A percentile compares a stretch with the other conserved stretches of the same genome.
Conservation (phyloP, 1,140 invertebrate genomes). For the Eumeta japonica region DNA sequence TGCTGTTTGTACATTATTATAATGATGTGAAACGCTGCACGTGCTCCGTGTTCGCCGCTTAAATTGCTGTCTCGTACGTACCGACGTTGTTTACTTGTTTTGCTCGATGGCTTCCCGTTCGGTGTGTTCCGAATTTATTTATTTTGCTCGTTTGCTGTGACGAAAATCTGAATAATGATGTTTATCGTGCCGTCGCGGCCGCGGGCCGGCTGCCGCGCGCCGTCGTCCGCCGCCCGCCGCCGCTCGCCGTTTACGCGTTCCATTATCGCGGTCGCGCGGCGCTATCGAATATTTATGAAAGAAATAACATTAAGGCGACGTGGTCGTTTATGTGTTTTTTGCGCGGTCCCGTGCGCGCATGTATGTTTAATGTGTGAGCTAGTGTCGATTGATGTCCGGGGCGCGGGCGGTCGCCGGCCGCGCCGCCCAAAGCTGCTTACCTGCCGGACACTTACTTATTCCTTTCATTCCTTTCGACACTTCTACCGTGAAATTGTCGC, state of each 20-base stretch:
- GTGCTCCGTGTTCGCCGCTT: constrained; percentile 5
- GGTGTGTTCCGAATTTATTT: background rate
- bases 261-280: constrained; percentile 22
- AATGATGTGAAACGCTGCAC: constrained; percentile 16
- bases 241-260: constrained; percentile 41
- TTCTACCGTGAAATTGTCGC: constrained; percentile 32
- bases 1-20: constrained; percentile 14
- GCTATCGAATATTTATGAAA: constrained; percentile 44
- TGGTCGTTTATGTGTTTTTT: constrained; percentile 20
- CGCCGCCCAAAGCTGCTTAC: constrained; percentile 26
- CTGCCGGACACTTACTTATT: constrained; percentile 24
- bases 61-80: constrained; percentile 5
- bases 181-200: no score
- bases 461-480: constrained; percentile 33
- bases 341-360: constrained; percentile 26
- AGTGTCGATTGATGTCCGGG: constrained; percentile 42
- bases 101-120: background rate
- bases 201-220: no score
- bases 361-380: constrained; percentile 47
- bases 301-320: constrained; percentile 46
- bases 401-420: constrained; percentile 22
- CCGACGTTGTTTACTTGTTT: background rate
- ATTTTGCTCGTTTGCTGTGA: constrained; percentile 10
- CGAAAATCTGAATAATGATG: no score
- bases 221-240: no score